Evolutionary conservation across 2,113 vertebrate species (phyloP), one percentile per base, ranked within the genome.

Genomic region (Isichthys henryi): DNA sequence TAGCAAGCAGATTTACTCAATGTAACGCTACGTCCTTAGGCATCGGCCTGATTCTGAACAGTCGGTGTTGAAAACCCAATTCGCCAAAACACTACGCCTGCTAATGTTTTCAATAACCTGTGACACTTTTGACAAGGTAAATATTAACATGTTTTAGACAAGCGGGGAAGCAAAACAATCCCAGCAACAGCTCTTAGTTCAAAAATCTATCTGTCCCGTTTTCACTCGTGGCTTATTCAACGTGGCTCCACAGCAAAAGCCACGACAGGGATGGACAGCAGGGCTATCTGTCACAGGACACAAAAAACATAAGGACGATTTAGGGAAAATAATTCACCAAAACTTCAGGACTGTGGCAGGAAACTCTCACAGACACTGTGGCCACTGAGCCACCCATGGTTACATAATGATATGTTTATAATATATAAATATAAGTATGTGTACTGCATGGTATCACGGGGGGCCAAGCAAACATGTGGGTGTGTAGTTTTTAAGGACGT

Each of bases 11-110:
- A 43, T 53, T 62, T 39, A 39, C 39, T 39, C 39, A 39, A 39
- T 2, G 0, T 39, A 2, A 39, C 46, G n/a, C 46, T 15, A 2
- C 35, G 17, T 53, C 90, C 89, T 91, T 90, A 91, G 87, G 84
- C 80, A 4, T 46, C 80, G 91, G 46, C 87, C 88, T 88, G 62
- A n/a, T 46, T 48, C 49, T 74, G 62, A 83, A 80, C 49, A 88
- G 19, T 82, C 86, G 48, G 89, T 91, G 92, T 83, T 90, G 90
- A 92, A 91, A 91, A 58, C 66, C 88, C 27, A 43, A n/a, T 90
- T 90, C 89, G 58, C 84, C 89, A 91, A 74, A 87, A 87, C 27
- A 62, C 87, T 91, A 91, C 91, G 92, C 88, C 80, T 52, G 87
- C 86, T 86, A 48, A 77, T 88, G 89, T 89, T 87, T 91, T 89